Evolutionary conservation across 2,888 invertebrate genomes (phyloP).

Genomic region (Leptopilina drosophilae): DNA sequence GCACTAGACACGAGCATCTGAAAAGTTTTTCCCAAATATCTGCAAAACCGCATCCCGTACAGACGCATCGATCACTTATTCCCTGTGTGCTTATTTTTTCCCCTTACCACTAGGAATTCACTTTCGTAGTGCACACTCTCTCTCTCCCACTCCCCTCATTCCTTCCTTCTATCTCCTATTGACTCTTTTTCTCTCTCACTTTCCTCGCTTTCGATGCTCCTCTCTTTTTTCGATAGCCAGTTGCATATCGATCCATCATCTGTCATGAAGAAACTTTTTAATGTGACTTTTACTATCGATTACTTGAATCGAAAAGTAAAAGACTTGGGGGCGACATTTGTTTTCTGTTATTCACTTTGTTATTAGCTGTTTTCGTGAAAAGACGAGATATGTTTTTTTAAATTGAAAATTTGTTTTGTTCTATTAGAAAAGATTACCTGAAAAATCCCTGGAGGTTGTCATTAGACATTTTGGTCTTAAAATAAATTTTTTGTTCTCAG

Average conservation of each 20-base stretch:
- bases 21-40: constrained; percentile 34
- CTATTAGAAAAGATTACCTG: too few species aligned
- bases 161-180: too few species aligned
- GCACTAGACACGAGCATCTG: constrained; percentile 25
- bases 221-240: constrained; percentile 14
- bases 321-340: neutral
- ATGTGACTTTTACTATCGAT: constrained; percentile 5
- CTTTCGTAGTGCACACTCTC: neutral
- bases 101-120: neutral
- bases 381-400: too few species aligned
- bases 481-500: too few species aligned
- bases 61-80: constrained; percentile 37
- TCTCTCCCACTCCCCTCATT: too few species aligned
- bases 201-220: too few species aligned
- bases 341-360: neutral
- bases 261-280: constrained; percentile 2
- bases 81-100: constrained; percentile 16
- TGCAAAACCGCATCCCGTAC: constrained; percentile 24
- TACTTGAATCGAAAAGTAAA: neutral
- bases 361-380: too few species aligned
- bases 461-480: too few species aligned
- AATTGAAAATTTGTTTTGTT: neutral
- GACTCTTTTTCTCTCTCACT: too few species aligned
- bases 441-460: too few species aligned
- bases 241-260: constrained; percentile 35